Evolutionary conservation across 2,113 vertebrate genomes (phyloP).

Genomic region (Dolichallabes microphthalmus): DNA sequence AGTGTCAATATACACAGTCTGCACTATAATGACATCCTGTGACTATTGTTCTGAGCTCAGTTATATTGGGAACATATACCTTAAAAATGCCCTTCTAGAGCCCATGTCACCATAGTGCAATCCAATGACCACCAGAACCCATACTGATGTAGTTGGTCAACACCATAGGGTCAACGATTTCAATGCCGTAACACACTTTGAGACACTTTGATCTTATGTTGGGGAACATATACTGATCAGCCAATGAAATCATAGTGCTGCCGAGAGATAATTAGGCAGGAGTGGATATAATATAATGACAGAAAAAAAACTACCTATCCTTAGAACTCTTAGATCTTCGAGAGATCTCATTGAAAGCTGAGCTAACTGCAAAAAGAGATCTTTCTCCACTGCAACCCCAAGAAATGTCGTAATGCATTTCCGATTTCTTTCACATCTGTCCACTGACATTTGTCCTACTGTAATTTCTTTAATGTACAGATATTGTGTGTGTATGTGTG

Average conservation of each 20-base stretch:
- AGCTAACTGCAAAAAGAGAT: neutral
- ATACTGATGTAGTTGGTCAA: neutral
- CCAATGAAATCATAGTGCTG: slow-evolving; percentile 12
- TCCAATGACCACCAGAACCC: neutral
- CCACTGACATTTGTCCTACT: neutral
- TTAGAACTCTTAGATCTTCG: slow-evolving; percentile 5
- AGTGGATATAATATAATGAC: neutral
- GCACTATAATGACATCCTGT: slow-evolving; percentile 43
- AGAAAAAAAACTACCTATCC: neutral
- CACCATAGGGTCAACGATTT: neutral
- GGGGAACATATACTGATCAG: neutral
- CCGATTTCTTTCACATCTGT: neutral
- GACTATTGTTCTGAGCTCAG: slow-evolving; percentile 40
- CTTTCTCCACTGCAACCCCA: neutral
- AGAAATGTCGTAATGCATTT: neutral
- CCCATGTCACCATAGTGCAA: neutral
- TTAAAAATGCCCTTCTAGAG: slow-evolving; percentile 45
- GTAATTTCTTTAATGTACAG: neutral
- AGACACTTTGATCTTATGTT: neutral
- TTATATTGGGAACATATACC: slow-evolving; percentile 45
- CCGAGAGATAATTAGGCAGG: neutral
- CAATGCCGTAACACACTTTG: neutral
- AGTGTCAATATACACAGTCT: slow-evolving; percentile 60
- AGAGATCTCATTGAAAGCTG: neutral
- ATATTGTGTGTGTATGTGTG: slow-evolving; percentile 27